Conservation (phyloP, 2,113 vertebrate genomes). For the Hippocampus guttulatus region DNA sequence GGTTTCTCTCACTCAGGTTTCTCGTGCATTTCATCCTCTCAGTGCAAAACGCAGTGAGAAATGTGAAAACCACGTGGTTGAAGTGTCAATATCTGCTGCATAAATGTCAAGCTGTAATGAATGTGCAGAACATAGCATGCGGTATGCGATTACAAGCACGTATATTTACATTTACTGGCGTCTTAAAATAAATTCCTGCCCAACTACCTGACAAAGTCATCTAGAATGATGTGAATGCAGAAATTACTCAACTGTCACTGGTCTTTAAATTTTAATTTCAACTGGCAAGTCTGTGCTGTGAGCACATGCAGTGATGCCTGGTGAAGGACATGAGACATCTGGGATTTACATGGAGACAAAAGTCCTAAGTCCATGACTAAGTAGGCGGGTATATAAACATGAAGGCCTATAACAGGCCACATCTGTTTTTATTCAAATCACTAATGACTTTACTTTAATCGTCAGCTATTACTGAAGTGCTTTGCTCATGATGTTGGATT, state of each 20-base stretch:
- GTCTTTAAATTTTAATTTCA: constrained; percentile 46
- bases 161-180: constrained; percentile 42
- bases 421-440: constrained; percentile 37
- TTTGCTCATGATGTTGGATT: background rate
- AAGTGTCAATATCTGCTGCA: constrained; percentile 49
- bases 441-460: constrained; percentile 39
- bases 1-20: constrained; percentile 39
- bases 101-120: constrained; percentile 34
- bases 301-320: constrained; percentile 26
- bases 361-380: constrained; percentile 24
- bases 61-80: constrained; percentile 52
- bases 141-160: constrained; percentile 31
- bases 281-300: constrained; percentile 20
- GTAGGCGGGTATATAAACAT: constrained; percentile 39
- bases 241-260: constrained; percentile 37
- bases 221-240: constrained; percentile 42
- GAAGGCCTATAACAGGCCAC: constrained; percentile 8
- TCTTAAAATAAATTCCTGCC: constrained; percentile 44
- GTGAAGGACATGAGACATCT: constrained; percentile 40
- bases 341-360: constrained; percentile 37
- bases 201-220: constrained; percentile 47
- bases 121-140: constrained; percentile 30
- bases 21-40: constrained; percentile 33
- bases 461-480: constrained; percentile 1
- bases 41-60: constrained; percentile 41